Evolutionary conservation across 2,113 vertebrate species (phyloP), one percentile per base, ranked within the genome.

Genomic region (Upupa epops): DNA sequence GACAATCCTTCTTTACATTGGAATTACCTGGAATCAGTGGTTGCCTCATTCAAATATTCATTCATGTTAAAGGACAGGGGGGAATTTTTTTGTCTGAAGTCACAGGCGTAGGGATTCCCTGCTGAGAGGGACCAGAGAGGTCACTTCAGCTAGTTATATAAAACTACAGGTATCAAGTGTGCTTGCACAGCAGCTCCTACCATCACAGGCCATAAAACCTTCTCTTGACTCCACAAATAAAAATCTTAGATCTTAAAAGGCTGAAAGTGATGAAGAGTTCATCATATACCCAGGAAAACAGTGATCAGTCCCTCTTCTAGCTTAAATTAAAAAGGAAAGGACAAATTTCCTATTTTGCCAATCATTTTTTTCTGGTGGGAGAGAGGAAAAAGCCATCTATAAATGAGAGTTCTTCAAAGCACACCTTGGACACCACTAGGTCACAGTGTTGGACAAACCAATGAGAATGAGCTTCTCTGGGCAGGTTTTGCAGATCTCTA

Each of bases 401-500:
- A 40, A 48, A 64, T 40, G 31, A 68, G 61, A 86, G 40, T 74
- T 4, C 45, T 74, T 68, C 49, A 64, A 61, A 46, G 46, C 42
- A 48, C 8, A n/a, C 68, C 68, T 81, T 88, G 34, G 55, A 71
- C 58, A 72, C 37, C 28, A 36, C 52, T 78, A 65, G 36, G 31
- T 77, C 61, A 25, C 14, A 21, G 13, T 81, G 40, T 17, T 78
- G 40, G 40, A 88, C 34, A 64, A 92, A 65, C 18, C 66, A 91
- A 71, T 21, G 26, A 75, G 36, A 46, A 13, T 21, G 40, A 88
- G 28, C 20, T 86, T 69, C 52, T 42, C 9, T 19, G 12, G 13
- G 14, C 31, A 82, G 17, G 18, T 70, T 83, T 90, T 84, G 70
- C 73, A 95, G 55, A 31, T 31, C 73, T 81, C 60, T 71, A 42